These are phyloP conservation scores for Corapipo altera DNA, from an alignment of 2,113 vertebrate genomes.

Conservation along the genomic window DNA sequence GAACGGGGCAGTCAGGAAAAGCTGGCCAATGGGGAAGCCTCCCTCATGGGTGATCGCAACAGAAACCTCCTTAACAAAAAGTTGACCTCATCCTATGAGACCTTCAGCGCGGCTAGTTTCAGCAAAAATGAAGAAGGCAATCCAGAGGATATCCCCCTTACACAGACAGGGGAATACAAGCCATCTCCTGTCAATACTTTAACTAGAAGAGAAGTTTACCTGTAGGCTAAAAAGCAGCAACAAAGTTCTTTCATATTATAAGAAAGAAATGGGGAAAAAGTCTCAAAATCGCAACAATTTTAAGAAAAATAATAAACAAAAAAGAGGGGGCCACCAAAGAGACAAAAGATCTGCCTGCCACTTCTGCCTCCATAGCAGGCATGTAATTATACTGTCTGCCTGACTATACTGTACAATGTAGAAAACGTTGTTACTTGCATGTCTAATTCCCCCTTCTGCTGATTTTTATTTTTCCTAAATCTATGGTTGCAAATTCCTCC, in stretches of 20 bases:
- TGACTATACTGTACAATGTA: constrained; percentile 90
- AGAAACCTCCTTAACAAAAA: constrained; percentile 98
- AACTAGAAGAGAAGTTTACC: constrained; percentile 98
- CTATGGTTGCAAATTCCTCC: constrained; percentile 75
- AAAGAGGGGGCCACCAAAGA: constrained; percentile 83
- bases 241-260: constrained; percentile 61
- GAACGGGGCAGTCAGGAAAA: constrained; percentile 94
- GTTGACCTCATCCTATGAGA: constrained; percentile 95
- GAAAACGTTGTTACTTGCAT: constrained; percentile 91
- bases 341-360: constrained; percentile 81
- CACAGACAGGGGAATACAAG: constrained; percentile 97
- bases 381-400: constrained; percentile 81
- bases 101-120: constrained; percentile 89
- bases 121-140: constrained; percentile 86
- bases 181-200: constrained; percentile 94
- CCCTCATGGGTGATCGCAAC: constrained; percentile 96
- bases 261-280: constrained; percentile 70
- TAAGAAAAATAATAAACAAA: constrained; percentile 69
- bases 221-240: constrained; percentile 80
- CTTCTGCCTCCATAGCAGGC: constrained; percentile 86
- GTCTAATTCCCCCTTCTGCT: constrained; percentile 74
- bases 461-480: constrained; percentile 76
- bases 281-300: constrained; percentile 68
- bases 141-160: constrained; percentile 95
- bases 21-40: constrained; percentile 93